These are phyloP conservation scores for Pogonocherus hispidulus DNA, from an alignment of 2,888 invertebrate genomes.

Conservation along the genomic window DNA sequence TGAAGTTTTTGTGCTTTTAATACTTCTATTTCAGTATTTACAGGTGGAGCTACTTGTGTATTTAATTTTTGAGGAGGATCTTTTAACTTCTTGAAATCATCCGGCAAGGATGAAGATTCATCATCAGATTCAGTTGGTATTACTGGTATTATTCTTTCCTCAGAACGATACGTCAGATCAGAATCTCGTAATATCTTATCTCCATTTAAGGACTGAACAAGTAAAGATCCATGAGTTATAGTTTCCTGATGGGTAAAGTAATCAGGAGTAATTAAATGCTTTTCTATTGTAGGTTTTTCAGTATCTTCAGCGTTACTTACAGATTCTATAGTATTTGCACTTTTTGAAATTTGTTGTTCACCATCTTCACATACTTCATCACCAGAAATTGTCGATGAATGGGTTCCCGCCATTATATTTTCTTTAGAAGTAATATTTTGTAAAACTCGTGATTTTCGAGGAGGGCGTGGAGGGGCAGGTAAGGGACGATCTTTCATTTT, in stretches of 20 bases:
- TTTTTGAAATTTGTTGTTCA: constrained; percentile 49
- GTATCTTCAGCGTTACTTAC: background rate
- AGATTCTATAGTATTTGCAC: background rate
- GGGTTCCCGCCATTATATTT: constrained; percentile 49
- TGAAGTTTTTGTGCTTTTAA: constrained; percentile 76
- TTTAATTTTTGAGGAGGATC: constrained; percentile 51
- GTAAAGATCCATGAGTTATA: constrained; percentile 76
- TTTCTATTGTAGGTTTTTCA: constrained; percentile 32
- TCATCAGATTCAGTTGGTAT: constrained; percentile 57
- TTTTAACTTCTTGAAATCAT: constrained; percentile 59
- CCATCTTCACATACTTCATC: constrained; percentile 79
- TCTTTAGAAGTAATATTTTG: constrained; percentile 62
- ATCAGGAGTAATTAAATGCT: constrained; percentile 57
- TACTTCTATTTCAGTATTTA: constrained; percentile 61
- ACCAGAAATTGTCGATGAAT: constrained; percentile 80
- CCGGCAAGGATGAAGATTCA: constrained; percentile 63
- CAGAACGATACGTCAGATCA: constrained; percentile 48
- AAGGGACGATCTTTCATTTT: constrained; percentile 89
- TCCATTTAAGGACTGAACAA: constrained; percentile 76
- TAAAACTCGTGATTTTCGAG: constrained; percentile 69
- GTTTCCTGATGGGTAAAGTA: constrained; percentile 73
- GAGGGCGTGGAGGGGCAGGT: constrained; percentile 89
- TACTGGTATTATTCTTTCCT: constrained; percentile 61
- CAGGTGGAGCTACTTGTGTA: constrained; percentile 27
- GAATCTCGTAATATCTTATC: constrained; percentile 58